These are phyloP conservation scores for Montifringilla adamsi DNA, from an alignment of 2,113 vertebrate species.

Conservation along the genomic window DNA sequence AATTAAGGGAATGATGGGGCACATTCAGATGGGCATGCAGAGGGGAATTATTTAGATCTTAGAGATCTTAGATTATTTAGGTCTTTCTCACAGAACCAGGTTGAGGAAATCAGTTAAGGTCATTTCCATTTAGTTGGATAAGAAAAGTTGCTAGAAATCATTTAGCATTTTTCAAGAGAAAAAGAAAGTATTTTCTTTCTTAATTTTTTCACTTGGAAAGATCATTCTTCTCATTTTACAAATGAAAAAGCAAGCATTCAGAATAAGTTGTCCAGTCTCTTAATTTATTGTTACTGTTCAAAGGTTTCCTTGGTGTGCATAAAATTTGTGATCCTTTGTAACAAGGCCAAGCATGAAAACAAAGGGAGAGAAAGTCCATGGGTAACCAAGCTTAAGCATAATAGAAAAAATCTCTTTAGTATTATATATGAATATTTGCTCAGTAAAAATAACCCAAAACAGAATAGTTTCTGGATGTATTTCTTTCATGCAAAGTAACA, in stretches of 20 bases:
- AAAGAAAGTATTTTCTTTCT: not conserved
- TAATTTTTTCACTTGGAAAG: not conserved
- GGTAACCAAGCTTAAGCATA: not conserved
- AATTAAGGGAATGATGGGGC: not conserved
- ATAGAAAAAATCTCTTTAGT: not conserved
- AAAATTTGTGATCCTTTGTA: constrained; percentile 29
- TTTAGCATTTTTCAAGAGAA: not conserved
- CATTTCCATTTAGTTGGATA: not conserved
- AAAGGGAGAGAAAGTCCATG: constrained; percentile 10
- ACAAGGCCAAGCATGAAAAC: constrained; percentile 14
- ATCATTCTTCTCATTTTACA: not conserved
- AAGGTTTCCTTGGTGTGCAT: not conserved
- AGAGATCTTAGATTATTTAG: not conserved
- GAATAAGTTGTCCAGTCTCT: not conserved
- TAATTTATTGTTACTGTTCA: constrained; percentile 24
- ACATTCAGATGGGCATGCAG: not conserved
- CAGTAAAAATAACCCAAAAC: constrained; percentile 5
- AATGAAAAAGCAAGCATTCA: not conserved
- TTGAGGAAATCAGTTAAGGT: not conserved
- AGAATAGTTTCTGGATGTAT: not conserved
- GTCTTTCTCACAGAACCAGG: not conserved
- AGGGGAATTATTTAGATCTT: not conserved
- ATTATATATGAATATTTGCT: not conserved
- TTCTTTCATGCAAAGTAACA: not conserved
- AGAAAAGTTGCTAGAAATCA: not conserved